These are phyloP conservation scores for Odontocolon sp. DNA, from an alignment of 2,888 invertebrate species.

Conservation along the genomic window DNA sequence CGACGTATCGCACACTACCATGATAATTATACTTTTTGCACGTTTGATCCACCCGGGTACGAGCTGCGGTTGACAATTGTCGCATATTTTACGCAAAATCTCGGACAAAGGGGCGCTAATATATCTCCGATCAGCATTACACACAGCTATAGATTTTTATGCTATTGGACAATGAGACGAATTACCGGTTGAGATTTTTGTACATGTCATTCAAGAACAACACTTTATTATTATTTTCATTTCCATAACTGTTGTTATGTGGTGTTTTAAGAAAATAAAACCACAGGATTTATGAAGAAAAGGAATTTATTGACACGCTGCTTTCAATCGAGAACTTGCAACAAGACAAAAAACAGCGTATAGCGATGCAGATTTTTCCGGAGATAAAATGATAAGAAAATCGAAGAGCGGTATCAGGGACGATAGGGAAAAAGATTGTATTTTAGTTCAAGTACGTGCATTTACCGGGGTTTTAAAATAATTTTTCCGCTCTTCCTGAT, in stretches of 20 bases:
- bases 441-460: too few relatives aligned
- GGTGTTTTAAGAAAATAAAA: too few relatives aligned
- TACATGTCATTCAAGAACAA: neutral
- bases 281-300: neutral
- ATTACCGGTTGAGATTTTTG: constrained; percentile 50
- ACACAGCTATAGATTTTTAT: constrained; percentile 33
- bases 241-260: neutral
- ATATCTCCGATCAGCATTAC: neutral
- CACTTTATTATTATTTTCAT: constrained; percentile 14
- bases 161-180: constrained; percentile 40
- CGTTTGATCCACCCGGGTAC: neutral
- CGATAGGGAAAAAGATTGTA: too few relatives aligned
- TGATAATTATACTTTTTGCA: constrained; percentile 9
- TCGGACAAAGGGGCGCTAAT: neutral
- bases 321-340: too few relatives aligned
- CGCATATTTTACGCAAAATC: constrained; percentile 9
- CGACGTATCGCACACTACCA: constrained; percentile 7
- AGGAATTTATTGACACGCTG: neutral
- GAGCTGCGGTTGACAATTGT: neutral
- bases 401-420: too few relatives aligned
- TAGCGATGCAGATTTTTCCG: too few relatives aligned
- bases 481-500: too few relatives aligned
- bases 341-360: too few relatives aligned
- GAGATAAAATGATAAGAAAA: too few relatives aligned
- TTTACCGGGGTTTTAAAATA: too few relatives aligned